Base-by-base conservation (phyloP, 2,888 invertebrate species). In the Fragum fragum region DNA sequence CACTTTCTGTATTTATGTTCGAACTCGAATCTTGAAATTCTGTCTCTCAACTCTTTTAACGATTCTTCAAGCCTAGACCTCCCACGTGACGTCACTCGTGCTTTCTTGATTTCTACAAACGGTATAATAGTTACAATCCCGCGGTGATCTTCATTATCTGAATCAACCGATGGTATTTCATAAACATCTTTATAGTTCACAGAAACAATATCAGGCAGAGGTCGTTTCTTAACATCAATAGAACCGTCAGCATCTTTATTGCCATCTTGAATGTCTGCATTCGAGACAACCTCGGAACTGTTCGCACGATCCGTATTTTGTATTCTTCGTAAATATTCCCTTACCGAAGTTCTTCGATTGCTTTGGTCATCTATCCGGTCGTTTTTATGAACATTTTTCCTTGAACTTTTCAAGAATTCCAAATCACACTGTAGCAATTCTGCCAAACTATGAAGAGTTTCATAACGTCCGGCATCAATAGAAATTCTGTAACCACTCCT, bases 21-120 rank as follows among this genome's bases (percentile, higher is more conserved):
- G 0, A 36, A 52, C 21, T 76, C 69, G 68, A 76, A 76, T 61
- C 61, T 73, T 9, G 76, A 70, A 0, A 76, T 59, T 28, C 69
- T 72, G 21, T 76, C 76, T 29, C 59, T 59, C 21, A 72, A 29
- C 1, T 59, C 61, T 16, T 39, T 61, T 2, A 70, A 23, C 11
- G 72, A 28, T 29, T 66, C 66, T 23, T 79, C 74, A 3, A 63
- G 36, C 21, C 23, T 53, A 16, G 36, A 55, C 21, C 18, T n/a
- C 5, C 71, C 55, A 1, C 36, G 7, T 47, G 63, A 23, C 32
- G 66, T 23, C 39, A 66, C 66, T 16, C 42, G n/a, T 5, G 47
- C 66, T 42, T 42, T 66, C 16, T 42, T 39, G 18, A 66, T 66
- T 21, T 66, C 66, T 16, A 66, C 66, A 66, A 66, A 66, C n/a